Evolutionary conservation across 2,797 vertebrate species (phyloP).

Genomic region (Etheostoma nigrum): DNA sequence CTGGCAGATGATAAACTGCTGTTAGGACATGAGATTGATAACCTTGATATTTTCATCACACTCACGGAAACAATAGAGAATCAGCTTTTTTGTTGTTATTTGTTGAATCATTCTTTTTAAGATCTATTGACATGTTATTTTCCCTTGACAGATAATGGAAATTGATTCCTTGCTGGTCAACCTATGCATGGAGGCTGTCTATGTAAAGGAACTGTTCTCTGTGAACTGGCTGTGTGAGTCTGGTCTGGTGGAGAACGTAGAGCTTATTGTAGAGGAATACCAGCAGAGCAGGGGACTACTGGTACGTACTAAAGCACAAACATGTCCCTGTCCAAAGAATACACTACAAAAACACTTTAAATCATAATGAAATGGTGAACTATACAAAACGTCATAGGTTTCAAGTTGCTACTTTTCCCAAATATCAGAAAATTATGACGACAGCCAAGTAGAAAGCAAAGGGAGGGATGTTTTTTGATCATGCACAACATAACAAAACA

Average conservation of each 20-base stretch:
- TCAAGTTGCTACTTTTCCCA: too few relatives aligned
- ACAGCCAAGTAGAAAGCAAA: too few relatives aligned
- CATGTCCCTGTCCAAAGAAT: background rate
- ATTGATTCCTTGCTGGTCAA: constrained; percentile 88
- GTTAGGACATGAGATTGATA: background rate
- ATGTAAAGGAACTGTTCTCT: constrained; percentile 87
- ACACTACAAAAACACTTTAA: background rate
- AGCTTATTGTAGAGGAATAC: constrained; percentile 88
- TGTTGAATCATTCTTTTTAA: too few relatives aligned
- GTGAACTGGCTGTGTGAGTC: constrained; percentile 88
- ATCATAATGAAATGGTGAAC: background rate
- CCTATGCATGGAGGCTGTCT: constrained; percentile 85
- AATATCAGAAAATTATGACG: too few relatives aligned
- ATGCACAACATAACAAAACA: too few relatives aligned
- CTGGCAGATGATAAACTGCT: too few relatives aligned
- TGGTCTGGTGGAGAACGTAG: constrained; percentile 92
- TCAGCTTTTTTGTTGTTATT: background rate
- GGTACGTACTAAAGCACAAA: constrained; percentile 76
- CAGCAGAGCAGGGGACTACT: constrained; percentile 85
- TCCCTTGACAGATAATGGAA: constrained; percentile 82
- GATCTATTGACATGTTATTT: background rate
- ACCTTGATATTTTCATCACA: background rate
- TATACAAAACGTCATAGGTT: too few relatives aligned
- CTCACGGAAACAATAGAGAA: background rate
- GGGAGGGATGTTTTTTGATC: too few relatives aligned